Base-by-base conservation (phyloP, 1,140 invertebrate genomes). In the Mamestra configurata region DNA sequence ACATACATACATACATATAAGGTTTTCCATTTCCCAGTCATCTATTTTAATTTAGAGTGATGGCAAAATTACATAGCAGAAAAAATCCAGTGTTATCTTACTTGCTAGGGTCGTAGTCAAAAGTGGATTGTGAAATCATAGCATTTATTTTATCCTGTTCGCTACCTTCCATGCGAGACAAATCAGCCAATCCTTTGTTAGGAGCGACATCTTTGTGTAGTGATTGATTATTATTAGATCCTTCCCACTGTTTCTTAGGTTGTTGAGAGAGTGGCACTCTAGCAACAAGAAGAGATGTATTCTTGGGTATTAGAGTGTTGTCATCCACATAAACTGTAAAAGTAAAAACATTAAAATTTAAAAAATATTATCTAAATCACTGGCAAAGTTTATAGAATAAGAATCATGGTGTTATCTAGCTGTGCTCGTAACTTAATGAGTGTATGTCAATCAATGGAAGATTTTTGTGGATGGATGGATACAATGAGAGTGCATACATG, bases 141-240 rank as follows among this genome's bases (percentile, higher is more conserved):
- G 98, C 98, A 90, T 97, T 97, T 87, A 99, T 99, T 95, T 99
- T 99, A 89, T 99, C 99, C 88, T 99, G 98, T 96, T 99, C 99
- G 35, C 98, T 98, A 59, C 97, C 98, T 96, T 98, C 98, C 95
- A 99, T 97, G 92, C 97, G 97, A 24, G 98, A 97, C 80, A 99
- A 96, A 96, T 99, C 98, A 59, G 98, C 97, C 88, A 95, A 90
- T 73, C 94, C 89, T 87, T 97, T 96, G 86, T 97, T 96, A 89
- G 95, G 93, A 76, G 94, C 95, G 46, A 92, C 93, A 85, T 95
- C 90, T 94, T 95, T 89, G 79, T 90, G 85, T 82, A 93, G 77
- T 86, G 90, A 77, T 84, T 87, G 87, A 81, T 83, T 88, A 83
- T 73, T 87, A 84, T 87, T 88, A 80, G 94, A 80, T 61, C 95